Evolutionary conservation across 2,888 invertebrate species (phyloP).

Genomic region (Drosophila quinaria): DNA sequence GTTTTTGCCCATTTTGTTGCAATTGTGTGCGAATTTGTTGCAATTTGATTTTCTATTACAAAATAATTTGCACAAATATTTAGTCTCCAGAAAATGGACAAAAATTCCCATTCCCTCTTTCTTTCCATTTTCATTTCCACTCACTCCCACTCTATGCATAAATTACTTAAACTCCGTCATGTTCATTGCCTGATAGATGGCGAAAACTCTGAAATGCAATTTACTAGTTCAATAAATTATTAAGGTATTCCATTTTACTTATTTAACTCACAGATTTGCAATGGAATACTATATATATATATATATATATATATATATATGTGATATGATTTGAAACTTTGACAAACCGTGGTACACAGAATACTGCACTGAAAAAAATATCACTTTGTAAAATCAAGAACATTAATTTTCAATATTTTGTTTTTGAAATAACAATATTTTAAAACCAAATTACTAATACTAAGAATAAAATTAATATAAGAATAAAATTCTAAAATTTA

Average conservation of each 20-base stretch:
- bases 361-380: too few species aligned
- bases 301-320: neutral
- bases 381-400: too few species aligned
- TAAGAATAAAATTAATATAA: too few species aligned
- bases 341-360: neutral
- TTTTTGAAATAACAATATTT: too few species aligned
- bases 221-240: constrained; percentile 23
- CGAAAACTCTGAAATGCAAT: constrained; percentile 18
- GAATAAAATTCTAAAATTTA: too few species aligned
- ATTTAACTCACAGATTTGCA: constrained; percentile 7
- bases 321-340: neutral
- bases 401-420: too few species aligned
- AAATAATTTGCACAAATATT: constrained; percentile 72
- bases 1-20: constrained; percentile 68
- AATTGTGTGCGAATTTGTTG: constrained; percentile 78
- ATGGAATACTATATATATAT: neutral
- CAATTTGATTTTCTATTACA: constrained; percentile 77
- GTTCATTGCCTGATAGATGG: constrained; percentile 18
- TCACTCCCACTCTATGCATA: neutral
- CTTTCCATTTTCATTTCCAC: neutral
- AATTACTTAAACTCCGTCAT: constrained; percentile 6
- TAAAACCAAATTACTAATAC: too few species aligned
- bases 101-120: neutral
- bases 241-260: constrained; percentile 19
- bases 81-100: constrained; percentile 16